Evolutionary conservation across 2,888 invertebrate genomes (phyloP).

Genomic region (Neria commutata): DNA sequence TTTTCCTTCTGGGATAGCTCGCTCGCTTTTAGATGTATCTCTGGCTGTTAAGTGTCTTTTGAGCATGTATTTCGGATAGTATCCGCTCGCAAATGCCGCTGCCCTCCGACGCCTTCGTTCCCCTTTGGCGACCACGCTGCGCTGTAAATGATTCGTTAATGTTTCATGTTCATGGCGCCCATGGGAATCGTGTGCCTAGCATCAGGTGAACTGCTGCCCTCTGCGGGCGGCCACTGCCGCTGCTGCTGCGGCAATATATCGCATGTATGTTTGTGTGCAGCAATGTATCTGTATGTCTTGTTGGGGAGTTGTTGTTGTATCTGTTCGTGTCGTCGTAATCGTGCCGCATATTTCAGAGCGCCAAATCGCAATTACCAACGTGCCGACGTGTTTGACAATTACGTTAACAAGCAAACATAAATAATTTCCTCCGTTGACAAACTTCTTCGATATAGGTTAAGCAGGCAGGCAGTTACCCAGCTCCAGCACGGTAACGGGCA

Average conservation of each 20-base stretch:
- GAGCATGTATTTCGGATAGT: neutral
- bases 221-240: neutral
- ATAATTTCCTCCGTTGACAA: conserved; percentile 34
- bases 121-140: neutral
- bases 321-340: conserved; percentile 3
- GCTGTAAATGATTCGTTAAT: conserved; percentile 21
- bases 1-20: too few species aligned
- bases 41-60: too few species aligned
- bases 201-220: conserved; percentile 13
- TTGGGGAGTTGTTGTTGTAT: conserved; percentile 1
- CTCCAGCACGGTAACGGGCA: too few species aligned
- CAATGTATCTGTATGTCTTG: neutral
- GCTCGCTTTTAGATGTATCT: too few species aligned
- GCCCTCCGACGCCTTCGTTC: neutral
- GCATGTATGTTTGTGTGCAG: conserved; percentile 31
- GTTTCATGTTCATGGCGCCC: conserved; percentile 16
- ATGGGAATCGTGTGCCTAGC: conserved; percentile 20
- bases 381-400: neutral
- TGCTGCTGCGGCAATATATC: conserved; percentile 31
- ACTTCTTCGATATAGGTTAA: conserved; percentile 28
- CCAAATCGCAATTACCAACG: too few species aligned
- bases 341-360: neutral
- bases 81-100: neutral
- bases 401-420: conserved; percentile 27
- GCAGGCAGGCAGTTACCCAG: neutral